Evolutionary conservation across 1,140 invertebrate species (phyloP).

Genomic region (Doryteuthis pealeii): DNA sequence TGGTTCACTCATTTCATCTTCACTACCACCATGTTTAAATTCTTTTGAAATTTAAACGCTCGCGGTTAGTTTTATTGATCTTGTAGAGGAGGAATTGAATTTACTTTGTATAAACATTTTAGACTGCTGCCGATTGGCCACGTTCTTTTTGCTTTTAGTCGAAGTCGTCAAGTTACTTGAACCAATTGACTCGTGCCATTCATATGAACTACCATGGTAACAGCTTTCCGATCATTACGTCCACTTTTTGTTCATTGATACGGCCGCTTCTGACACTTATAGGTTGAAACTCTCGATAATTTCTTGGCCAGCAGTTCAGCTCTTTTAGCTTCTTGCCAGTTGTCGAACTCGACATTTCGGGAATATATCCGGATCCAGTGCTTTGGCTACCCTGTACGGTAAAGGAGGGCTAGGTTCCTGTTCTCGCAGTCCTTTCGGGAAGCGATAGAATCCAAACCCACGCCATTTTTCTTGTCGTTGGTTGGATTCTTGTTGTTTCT

Average conservation of each 20-base stretch:
- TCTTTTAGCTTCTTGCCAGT: conserved; percentile 78
- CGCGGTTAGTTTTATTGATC: background rate
- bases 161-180: background rate
- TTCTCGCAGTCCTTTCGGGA: background rate
- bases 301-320: conserved; percentile 52
- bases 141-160: background rate
- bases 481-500: background rate
- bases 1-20: background rate
- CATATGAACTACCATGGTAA: background rate
- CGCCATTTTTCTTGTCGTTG: background rate
- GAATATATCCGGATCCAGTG: conserved; percentile 79
- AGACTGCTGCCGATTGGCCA: background rate
- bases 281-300: background rate
- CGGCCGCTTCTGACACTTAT: background rate
- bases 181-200: conserved; percentile 1
- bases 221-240: background rate
- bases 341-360: conserved; percentile 85
- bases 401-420: conserved; percentile 69
- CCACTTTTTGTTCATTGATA: background rate
- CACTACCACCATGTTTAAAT: background rate
- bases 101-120: background rate
- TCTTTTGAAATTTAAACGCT: background rate
- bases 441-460: background rate
- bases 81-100: background rate
- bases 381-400: conserved; percentile 85